Base-by-base conservation (phyloP, 2,888 invertebrate genomes). In the Caenorhabditis sp. region DNA sequence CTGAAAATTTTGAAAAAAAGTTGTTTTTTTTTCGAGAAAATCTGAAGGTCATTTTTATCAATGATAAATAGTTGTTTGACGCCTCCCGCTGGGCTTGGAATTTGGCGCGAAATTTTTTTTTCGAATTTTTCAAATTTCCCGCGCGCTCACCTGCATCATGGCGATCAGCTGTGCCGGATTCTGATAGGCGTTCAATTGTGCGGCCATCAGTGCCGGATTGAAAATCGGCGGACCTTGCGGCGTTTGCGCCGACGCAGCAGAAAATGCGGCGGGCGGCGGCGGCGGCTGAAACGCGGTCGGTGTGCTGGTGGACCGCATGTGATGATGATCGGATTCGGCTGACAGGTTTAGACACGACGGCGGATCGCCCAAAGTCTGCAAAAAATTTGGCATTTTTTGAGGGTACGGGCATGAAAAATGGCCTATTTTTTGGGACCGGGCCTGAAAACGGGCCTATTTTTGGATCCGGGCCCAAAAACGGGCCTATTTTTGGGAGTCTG, bases 151-250 rank as follows among this genome's bases (percentile, higher is more conserved):
- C 82, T 83, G 83, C 78, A 83, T 78, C 77, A 81, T 79, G 49
- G 75, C 76, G 58, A 80, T 58, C 24, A 81, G 53, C n/a, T 76
- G 75, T 0, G 77, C 74, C 0, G 78, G 66, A 55, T 79, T 77
- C 55, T 69, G 78, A 68, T 81, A 77, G 60, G 81, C 74, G 12
- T 76, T 76, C 10, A 83, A 69, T 27, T 83, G 83, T 3, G 81
- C 81, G 17, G 83, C 81, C 83, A 83, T 83, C 37, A 83, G 49
- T 21, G 77, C 76, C 6, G 81, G 77, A 58, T 77, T 76, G 66
- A 81, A 78, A 12, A 77, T 37, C 19, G 60, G 60, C 51, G 61
- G 61, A 51, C 63, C 66, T 21, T 31, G 31, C 21, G 37, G 57
- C 23, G 21, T 57, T 23, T 31, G 57, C 3, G 24, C 36, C 6